phyloP scores from a whole-genome alignment of 2,888 invertebrate species.

The Tetragonisca angustula region DNA sequence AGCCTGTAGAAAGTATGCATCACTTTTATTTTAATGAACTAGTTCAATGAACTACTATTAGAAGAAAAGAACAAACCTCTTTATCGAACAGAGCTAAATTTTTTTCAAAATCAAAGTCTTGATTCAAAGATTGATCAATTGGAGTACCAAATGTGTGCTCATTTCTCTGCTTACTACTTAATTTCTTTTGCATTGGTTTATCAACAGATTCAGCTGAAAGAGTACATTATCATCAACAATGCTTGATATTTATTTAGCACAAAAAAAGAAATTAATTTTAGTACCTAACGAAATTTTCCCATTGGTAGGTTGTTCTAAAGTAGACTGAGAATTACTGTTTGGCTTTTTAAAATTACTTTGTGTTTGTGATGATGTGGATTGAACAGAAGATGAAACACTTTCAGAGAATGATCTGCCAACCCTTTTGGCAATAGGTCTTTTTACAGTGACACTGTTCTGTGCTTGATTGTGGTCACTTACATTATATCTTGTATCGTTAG shows the following conservation, averaged over 20 bases:
- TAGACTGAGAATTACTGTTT: conserved; percentile 64
- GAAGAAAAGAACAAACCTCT: conserved; percentile 80
- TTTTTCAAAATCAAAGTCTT: conserved; percentile 97
- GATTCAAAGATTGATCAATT: conserved; percentile 87
- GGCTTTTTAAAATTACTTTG: conserved; percentile 70
- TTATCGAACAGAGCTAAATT: conserved; percentile 97
- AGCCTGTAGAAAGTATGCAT: conserved; percentile 84
- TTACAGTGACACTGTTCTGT: conserved; percentile 85
- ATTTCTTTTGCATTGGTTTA: conserved; percentile 81
- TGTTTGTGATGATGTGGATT: conserved; percentile 65
- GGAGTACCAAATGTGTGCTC: conserved; percentile 92
- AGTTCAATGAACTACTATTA: background rate
- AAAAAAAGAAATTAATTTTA: background rate
- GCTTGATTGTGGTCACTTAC: conserved; percentile 78
- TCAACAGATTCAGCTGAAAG: conserved; percentile 79
- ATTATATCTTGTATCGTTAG: conserved; percentile 56
- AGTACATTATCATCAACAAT: background rate
- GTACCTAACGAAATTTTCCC: conserved; percentile 73
- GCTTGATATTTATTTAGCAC: conserved; percentile 1
- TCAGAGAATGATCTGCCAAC: conserved; percentile 84
- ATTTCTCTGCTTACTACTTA: conserved; percentile 82
- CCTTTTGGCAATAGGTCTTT: conserved; percentile 86
- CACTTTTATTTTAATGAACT: conserved; percentile 4
- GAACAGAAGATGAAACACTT: conserved; percentile 75
- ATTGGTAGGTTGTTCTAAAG: conserved; percentile 75